phyloP scores from a whole-genome alignment of 2,888 invertebrate genomes.

The Phortica okadai region DNA sequence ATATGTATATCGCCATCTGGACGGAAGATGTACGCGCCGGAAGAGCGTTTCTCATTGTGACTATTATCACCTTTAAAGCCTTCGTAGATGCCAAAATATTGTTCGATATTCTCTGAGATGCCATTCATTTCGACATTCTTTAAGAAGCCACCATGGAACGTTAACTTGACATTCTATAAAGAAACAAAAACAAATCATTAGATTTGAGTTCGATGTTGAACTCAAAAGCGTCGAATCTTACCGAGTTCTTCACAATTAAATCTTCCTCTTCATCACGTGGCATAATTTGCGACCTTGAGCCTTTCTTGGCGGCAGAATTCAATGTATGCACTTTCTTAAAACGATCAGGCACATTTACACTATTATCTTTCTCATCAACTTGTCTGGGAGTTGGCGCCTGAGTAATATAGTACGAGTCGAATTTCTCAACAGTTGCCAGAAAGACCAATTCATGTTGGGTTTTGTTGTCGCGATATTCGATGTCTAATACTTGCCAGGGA shows the following conservation, averaged over 20 bases:
- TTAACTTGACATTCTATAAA: constrained; percentile 65
- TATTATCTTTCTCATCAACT: not conserved
- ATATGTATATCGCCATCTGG: constrained; percentile 77
- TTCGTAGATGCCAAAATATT: constrained; percentile 85
- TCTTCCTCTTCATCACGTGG: constrained; percentile 46
- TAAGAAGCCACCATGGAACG: constrained; percentile 61
- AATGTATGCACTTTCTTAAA: constrained; percentile 43
- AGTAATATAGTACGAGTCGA: constrained; percentile 79
- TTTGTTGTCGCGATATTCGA: constrained; percentile 77
- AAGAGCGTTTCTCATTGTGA: constrained; percentile 81
- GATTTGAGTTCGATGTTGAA: not conserved
- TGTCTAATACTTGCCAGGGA: constrained; percentile 78
- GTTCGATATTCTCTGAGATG: constrained; percentile 71
- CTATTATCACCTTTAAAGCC: constrained; percentile 82
- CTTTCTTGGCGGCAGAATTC: not conserved
- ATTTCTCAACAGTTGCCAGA: constrained; percentile 77
- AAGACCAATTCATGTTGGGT: constrained; percentile 85
- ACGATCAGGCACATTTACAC: constrained; percentile 36
- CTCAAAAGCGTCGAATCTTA: constrained; percentile 43
- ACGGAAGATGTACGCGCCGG: constrained; percentile 95
- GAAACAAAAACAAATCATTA: constrained; percentile 14
- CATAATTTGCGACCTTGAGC: not conserved
- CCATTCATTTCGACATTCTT: constrained; percentile 66
- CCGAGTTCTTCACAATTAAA: constrained; percentile 61
- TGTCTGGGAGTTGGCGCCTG: constrained; percentile 43